Evolutionary conservation across 2,888 invertebrate species (phyloP).

Genomic region (Sussaba pulchella): DNA sequence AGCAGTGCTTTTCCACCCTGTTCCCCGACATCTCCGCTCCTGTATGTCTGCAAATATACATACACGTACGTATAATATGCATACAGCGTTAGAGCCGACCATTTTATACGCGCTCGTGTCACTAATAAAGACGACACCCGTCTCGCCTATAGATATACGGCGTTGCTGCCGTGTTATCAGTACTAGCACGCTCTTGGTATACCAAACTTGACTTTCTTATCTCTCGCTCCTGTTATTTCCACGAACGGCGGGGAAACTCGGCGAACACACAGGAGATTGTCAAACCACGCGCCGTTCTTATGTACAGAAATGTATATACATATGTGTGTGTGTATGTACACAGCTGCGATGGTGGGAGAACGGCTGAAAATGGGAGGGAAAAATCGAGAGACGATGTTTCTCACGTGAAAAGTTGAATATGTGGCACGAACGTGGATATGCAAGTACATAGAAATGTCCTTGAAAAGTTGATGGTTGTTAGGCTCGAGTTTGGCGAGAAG

Average conservation of each 20-base stretch:
- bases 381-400: constrained; percentile 2
- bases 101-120: constrained; percentile 57
- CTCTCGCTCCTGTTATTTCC: constrained; percentile 59
- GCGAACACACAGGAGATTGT: not conserved
- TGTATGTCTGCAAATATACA: not conserved
- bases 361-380: not conserved
- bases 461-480: constrained; percentile 53
- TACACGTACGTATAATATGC: too few species aligned
- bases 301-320: too few species aligned
- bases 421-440: too few species aligned
- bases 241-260: constrained; percentile 8
- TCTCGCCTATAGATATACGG: constrained; percentile 34
- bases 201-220: constrained; percentile 54
- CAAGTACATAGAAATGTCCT: constrained; percentile 38
- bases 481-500: constrained; percentile 32
- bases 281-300: constrained; percentile 12
- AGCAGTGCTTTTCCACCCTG: constrained; percentile 33
- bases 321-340: not conserved
- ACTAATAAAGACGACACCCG: constrained; percentile 61
- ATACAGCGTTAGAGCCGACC: constrained; percentile 36
- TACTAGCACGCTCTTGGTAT: constrained; percentile 34
- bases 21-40: not conserved
- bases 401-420: too few species aligned
- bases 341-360: not conserved
- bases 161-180: constrained; percentile 50